Base-by-base conservation (phyloP, 2,797 vertebrate species). In the Phoxinus dragarum region DNA sequence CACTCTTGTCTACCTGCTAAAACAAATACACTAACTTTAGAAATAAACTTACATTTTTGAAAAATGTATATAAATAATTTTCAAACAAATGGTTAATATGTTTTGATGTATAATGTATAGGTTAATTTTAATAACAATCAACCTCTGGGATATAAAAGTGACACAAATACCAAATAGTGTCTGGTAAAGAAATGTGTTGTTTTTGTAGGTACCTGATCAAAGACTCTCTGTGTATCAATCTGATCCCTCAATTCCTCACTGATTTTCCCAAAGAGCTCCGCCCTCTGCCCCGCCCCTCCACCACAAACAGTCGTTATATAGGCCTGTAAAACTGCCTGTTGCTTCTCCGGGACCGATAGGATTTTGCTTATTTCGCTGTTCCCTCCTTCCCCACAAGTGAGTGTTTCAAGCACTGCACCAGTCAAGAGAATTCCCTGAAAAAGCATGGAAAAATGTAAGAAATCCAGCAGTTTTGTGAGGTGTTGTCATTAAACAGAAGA, bases 221-320 rank as follows among this genome's bases (percentile, higher is more conserved):
- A 68, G 0, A 97, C 92, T 86, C 92, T 96, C 82, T 93, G 91
- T 0, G 90, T 88, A 86, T 98, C 95, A 90, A 99, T 93, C 92
- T 99, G 97, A 36, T 96, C 93, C 88, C 76, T 94, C 77, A 99
- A 95, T 91, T 96, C 95, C 0, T 92, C n/a, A 0, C 97, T 97
- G 91, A 99, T 91, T 90, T 94, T 92, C 1, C 89, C 69, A 23
- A 99, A 99, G 76, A 89, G 94, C 86, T 93, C 94, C 0, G 86
- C 90, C 5, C 96, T 96, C 14, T 91, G 80, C 0, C 56, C 79
- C 1, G 34, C 88, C 74, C 89, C 94, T 67, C 95, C 94, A 0
- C 94, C 91, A 90, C 98, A 99, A 68, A 95, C 86, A 0, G 93
- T 21, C 0, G 66, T 90, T 68, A 44, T 93, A 91, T 98, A 98